A percentile compares a stretch with the other conserved stretches of the same genome.
These are phyloP conservation scores for Cheilinus undulatus DNA, from an alignment of 2,113 vertebrate genomes.

Conservation along the genomic window DNA sequence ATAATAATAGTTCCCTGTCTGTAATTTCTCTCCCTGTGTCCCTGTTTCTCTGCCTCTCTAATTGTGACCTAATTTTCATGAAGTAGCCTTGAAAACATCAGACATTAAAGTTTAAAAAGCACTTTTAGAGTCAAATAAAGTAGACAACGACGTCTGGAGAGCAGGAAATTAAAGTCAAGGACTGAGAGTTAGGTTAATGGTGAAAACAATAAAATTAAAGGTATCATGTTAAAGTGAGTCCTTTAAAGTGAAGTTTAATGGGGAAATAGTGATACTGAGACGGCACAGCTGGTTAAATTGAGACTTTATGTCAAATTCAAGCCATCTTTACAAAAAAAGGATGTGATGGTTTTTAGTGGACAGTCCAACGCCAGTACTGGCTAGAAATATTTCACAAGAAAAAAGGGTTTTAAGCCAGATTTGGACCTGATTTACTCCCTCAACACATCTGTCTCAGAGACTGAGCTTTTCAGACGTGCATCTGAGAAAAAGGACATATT, in stretches of 20 bases:
- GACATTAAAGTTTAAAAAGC: slow-evolving; percentile 4
- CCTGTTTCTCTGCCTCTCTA: background rate
- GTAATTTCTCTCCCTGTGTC: no score
- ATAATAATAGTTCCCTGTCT: no score
- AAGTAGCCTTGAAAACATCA: background rate
- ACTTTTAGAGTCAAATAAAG: slow-evolving; percentile 32
- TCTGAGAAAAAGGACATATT: slow-evolving; percentile 13
- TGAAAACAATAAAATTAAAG: slow-evolving; percentile 27
- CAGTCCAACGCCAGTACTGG: no score
- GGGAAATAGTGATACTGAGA: slow-evolving; percentile 11
- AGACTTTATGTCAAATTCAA: background rate
- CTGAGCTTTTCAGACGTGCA: slow-evolving; percentile 9
- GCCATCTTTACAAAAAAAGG: no score
- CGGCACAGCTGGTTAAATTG: slow-evolving; percentile 18
- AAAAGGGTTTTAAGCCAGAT: no score
- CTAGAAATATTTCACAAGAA: no score
- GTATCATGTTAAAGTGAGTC: slow-evolving; percentile 15
- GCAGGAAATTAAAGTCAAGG: slow-evolving; percentile 26
- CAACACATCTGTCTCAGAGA: no score
- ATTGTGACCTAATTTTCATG: background rate
- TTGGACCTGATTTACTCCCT: no score
- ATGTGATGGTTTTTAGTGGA: no score
- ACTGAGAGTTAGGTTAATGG: background rate
- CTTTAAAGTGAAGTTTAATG: slow-evolving; percentile 38
- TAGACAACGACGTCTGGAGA: slow-evolving; percentile 1